Evolutionary conservation across 2,797 vertebrate genomes (phyloP), one percentile per base, ranked within the genome.

Genomic region (Sus cebifrons): DNA sequence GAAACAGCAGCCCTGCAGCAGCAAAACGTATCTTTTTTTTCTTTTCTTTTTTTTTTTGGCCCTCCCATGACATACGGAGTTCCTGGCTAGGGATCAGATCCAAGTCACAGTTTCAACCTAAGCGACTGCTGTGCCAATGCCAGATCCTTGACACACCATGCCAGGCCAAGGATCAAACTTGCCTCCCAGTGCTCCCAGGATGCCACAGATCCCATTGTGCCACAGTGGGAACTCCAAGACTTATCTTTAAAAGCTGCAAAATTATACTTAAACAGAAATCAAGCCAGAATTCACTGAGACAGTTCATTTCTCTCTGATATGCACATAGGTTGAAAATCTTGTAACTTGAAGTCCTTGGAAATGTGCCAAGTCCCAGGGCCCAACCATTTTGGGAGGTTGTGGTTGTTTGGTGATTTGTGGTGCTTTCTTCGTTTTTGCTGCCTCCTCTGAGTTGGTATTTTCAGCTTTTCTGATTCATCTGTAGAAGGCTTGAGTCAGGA

Each of bases 391-490:
- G 6, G 21, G 13, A 4, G 13, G 1, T 15, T 71, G 4, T 18
- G n/a, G 12, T 74, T 89, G 6, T 86, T 84, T 64, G 58, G 12
- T 70, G 73, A 62, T 52, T 90, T 49, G 29, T 16, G 9, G 18
- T 58, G 8, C 29, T 13, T 56, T 94, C 44, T 7, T 93, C 64
- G 86, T 68, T 29, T 4, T 75, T 60, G 20, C 70, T n/a, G 29
- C 29, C 64, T 95, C 71, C 74, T 86, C 87, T 65, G 49, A 68
- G 18, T 49, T 29, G 71, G 11, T 44, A 17, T 64, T 90, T 71
- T 86, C 15, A 70, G 70, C 56, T 91, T 71, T 95, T 65, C 49
- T 91, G 54, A 74, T 89, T 94, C 86, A 68, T 32, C 25, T 62
- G 29, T 75, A 18, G 44, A 60, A 71, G 10, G 11, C 32, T 54